Base-by-base conservation (phyloP, 2,888 invertebrate species). In the Lutraria lutraria region DNA sequence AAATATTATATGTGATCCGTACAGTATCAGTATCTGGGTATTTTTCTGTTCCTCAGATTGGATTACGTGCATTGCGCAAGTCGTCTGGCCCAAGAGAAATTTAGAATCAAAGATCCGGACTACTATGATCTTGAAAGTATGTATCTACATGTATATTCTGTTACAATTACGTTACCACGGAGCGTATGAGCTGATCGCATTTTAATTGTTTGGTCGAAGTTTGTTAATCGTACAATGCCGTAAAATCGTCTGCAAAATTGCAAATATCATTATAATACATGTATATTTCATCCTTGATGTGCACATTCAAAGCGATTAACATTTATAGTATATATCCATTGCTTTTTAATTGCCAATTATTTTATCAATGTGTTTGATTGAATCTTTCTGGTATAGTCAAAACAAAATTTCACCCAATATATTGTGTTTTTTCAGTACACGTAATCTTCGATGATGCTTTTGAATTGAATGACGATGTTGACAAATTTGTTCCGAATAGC, bases 401-500 rank as follows among this genome's bases (percentile, higher is more conserved):
- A n/a, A 68, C 25, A 43, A 4, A 25, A 68, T 4, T 10, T 68
- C 63, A 68, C 13, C 15, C 3, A 1, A 25, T n/a, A 25, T 68
- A 25, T 43, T 43, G 2, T 43, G 2, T 31, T 87, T 82, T 31
- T 10, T 43, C 34, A 72, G 99, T 99, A 91, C 99, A 99, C 96
- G 98, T 99, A 93, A 99, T 99, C 97, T 98, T 99, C 97, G 99
- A 99, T 97, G 99, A 99, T 96, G 99, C 99, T 6, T 99, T 99
- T 96, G 99, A 99, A 97, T 98, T 99, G 94, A 98, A 97, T 90
- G 97, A 99, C 96, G 97, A 98, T 72, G 98, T 76, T 0, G 96
- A 99, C 96, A 98, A 98, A 63, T 98, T 99, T 97, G 98, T 98
- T 93, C 98, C 99, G 82, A 99, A 99, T 97, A 97, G 98, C 76